Percentiles rank a stretch among this genome's conserved stretches.
These are phyloP conservation scores for Uloborus plumipes DNA, from an alignment of 2,888 invertebrate species.

Conservation along the genomic window DNA sequence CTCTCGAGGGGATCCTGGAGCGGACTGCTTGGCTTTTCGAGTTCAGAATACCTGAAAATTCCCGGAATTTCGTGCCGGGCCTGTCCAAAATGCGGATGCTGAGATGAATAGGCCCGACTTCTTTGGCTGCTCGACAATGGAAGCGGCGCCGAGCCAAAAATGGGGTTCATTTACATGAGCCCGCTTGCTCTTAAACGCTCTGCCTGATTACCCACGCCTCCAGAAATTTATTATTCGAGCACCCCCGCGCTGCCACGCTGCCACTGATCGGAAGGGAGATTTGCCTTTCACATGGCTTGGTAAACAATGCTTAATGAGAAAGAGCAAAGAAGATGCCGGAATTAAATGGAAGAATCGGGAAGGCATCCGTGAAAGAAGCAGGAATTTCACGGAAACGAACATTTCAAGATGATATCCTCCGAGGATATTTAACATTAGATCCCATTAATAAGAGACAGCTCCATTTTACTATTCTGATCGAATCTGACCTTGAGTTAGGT, in stretches of 20 bases:
- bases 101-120: constrained; percentile 34
- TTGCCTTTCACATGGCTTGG: constrained; percentile 49
- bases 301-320: constrained; percentile 55
- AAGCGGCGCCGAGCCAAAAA: constrained; percentile 27
- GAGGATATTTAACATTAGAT: no score
- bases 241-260: background rate
- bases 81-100: constrained; percentile 44
- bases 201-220: constrained; percentile 57
- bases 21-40: constrained; percentile 53
- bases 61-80: constrained; percentile 37
- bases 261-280: constrained; percentile 44
- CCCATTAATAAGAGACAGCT: no score
- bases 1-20: constrained; percentile 35
- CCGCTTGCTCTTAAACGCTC: constrained; percentile 49
- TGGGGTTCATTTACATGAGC: constrained; percentile 59
- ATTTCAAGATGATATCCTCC: no score
- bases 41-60: constrained; percentile 64
- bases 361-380: no score
- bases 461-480: no score
- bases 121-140: constrained; percentile 17
- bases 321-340: background rate
- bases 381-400: no score
- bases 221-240: constrained; percentile 42
- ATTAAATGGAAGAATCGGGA: no score
- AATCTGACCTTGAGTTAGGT: no score